phyloP scores from a whole-genome alignment of 2,113 vertebrate species.

The Pampusana beccarii region DNA sequence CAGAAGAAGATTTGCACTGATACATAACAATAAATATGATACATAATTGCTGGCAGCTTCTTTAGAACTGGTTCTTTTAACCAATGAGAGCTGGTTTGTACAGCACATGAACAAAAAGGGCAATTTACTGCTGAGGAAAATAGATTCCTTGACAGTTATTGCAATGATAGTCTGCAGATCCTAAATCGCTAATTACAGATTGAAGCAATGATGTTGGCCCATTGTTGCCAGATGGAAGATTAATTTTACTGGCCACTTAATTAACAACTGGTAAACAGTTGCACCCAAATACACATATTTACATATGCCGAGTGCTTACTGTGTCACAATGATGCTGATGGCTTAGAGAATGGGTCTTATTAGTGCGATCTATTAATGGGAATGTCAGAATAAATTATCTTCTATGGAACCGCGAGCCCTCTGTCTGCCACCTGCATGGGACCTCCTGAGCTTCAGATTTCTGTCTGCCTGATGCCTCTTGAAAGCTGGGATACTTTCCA shows the following conservation, averaged over 20 bases:
- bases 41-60: not conserved
- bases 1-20: not conserved
- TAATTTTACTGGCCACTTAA: constrained; percentile 28
- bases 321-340: not conserved
- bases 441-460: not conserved
- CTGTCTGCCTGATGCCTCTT: not conserved
- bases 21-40: not conserved
- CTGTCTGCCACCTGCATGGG: not conserved
- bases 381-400: constrained; percentile 14
- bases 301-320: not conserved
- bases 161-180: not conserved
- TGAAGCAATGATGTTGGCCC: not conserved
- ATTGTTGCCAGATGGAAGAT: constrained; percentile 15
- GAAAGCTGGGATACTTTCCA: not conserved
- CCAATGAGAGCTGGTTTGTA: not conserved
- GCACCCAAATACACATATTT: constrained; percentile 20
- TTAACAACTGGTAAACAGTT: constrained; percentile 6
- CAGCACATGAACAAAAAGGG: not conserved
- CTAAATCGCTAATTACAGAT: constrained; percentile 8
- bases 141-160: not conserved
- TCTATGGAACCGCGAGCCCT: not conserved
- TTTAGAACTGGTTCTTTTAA: not conserved
- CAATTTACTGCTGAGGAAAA: not conserved
- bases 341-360: not conserved
- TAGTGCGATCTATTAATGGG: not conserved